Evolutionary conservation across 2,113 vertebrate genomes (phyloP).

Genomic region (Lynx canadensis): DNA sequence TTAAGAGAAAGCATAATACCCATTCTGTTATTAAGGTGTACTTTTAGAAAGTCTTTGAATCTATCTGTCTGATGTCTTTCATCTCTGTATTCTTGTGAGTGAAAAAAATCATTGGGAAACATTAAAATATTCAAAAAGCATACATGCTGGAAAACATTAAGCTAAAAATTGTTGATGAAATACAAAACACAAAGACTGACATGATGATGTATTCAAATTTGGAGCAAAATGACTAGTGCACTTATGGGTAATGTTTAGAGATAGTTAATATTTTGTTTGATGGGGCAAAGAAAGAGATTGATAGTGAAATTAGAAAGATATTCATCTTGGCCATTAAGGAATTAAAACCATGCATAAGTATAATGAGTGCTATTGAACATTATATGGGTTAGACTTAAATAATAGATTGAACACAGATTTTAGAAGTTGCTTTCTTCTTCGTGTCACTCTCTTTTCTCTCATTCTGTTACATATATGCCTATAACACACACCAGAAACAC

Average conservation of each 20-base stretch:
- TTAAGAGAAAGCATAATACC: neutral
- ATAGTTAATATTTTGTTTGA: neutral
- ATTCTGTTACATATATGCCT: neutral
- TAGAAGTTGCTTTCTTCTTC: neutral
- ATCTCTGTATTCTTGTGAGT: constrained; percentile 36
- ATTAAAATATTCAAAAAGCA: neutral
- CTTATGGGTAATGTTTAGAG: neutral
- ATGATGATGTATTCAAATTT: constrained; percentile 12
- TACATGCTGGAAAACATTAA: neutral
- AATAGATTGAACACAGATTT: neutral
- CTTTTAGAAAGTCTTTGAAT: neutral
- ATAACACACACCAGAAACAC: neutral
- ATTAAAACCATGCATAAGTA: neutral
- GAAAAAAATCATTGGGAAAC: neutral
- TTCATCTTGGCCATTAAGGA: neutral
- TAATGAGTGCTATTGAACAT: neutral
- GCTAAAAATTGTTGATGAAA: constrained; percentile 21
- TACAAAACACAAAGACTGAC: neutral
- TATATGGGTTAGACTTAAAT: neutral
- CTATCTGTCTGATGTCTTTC: neutral
- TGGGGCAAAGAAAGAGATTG: neutral
- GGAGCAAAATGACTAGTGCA: neutral
- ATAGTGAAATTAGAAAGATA: neutral
- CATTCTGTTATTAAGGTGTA: constrained; percentile 54
- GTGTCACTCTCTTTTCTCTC: neutral